Conservation (phyloP, 2,888 invertebrate genomes). For the Carabus problematicus region DNA sequence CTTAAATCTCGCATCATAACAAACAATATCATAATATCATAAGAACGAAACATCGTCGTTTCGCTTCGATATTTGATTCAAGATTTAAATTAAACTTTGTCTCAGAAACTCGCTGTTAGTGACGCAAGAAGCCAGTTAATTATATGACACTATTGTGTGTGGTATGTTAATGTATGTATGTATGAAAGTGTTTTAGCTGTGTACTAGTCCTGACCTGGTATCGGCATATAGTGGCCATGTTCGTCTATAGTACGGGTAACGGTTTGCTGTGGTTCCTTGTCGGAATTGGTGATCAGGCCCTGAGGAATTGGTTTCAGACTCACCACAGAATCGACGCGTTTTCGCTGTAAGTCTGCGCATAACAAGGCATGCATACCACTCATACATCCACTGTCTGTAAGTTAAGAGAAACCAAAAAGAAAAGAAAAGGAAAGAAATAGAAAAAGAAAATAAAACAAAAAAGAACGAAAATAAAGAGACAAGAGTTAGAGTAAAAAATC, state of each 20-base stretch:
- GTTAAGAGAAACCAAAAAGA: slow-evolving; percentile 46
- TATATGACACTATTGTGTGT: too few relatives aligned
- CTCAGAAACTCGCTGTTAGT: too few relatives aligned
- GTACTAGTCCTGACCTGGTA: slow-evolving; percentile 62
- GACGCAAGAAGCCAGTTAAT: too few relatives aligned
- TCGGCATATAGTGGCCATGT: slow-evolving; percentile 64
- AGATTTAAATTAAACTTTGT: too few relatives aligned
- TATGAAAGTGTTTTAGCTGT: neutral
- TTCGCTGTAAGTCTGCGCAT: slow-evolving; percentile 59
- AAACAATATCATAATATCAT: too few relatives aligned
- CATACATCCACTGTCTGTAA: slow-evolving; percentile 32
- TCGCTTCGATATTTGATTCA: too few relatives aligned
- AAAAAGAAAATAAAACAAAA: slow-evolving; percentile 20
- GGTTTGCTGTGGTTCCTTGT: slow-evolving; percentile 36
- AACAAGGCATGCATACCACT: slow-evolving; percentile 59
- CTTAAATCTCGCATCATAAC: too few relatives aligned
- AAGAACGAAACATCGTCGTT: too few relatives aligned
- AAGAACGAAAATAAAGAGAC: slow-evolving; percentile 25
- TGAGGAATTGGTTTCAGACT: slow-evolving; percentile 40
- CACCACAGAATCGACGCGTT: slow-evolving; percentile 48
- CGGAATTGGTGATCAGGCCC: slow-evolving; percentile 23
- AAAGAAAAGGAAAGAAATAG: slow-evolving; percentile 39
- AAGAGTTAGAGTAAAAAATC: slow-evolving; percentile 10
- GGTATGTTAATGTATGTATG: neutral
- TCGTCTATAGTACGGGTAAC: slow-evolving; percentile 40